Percentiles rank a stretch among this genome's conserved stretches.
Evolutionary conservation across 1,140 invertebrate species (phyloP).

Genomic region (Caenorhabditis latens): DNA sequence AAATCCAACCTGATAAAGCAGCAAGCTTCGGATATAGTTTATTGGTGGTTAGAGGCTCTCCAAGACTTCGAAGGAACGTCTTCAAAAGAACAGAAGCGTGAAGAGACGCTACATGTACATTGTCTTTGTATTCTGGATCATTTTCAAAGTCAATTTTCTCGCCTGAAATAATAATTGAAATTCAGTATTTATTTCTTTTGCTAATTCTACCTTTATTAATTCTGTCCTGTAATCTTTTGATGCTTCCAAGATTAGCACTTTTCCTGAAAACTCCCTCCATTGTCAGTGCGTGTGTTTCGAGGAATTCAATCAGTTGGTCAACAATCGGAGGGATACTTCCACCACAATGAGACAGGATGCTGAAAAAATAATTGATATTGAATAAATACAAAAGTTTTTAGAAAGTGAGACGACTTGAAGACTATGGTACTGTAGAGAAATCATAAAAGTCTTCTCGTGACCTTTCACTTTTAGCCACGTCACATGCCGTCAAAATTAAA

Average conservation of each 20-base stretch:
- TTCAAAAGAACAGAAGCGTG: conserved; percentile 80
- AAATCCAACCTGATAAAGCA: conserved; percentile 78
- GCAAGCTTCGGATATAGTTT: conserved; percentile 79
- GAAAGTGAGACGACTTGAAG: neutral
- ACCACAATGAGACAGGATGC: conserved; percentile 79
- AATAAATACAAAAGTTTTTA: too few relatives aligned
- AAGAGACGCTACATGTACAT: conserved; percentile 77
- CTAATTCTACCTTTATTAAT: conserved; percentile 79
- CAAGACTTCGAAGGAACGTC: conserved; percentile 80
- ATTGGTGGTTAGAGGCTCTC: conserved; percentile 80
- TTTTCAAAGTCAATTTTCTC: conserved; percentile 75
- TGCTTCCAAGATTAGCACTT: conserved; percentile 78
- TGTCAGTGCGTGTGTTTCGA: conserved; percentile 79
- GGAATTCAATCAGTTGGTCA: conserved; percentile 78
- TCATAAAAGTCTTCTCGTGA: too few relatives aligned
- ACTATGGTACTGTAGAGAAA: too few relatives aligned
- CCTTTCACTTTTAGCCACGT: too few relatives aligned
- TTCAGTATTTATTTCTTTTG: neutral
- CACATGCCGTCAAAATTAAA: too few relatives aligned
- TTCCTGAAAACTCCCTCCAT: conserved; percentile 80
- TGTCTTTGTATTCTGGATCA: conserved; percentile 70
- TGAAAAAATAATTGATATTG: conserved; percentile 71
- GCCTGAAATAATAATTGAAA: conserved; percentile 64
- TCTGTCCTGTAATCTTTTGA: conserved; percentile 79
- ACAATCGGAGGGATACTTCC: conserved; percentile 79